phyloP scores from a whole-genome alignment of 2,888 invertebrate species.

The Drosophila testacea region DNA sequence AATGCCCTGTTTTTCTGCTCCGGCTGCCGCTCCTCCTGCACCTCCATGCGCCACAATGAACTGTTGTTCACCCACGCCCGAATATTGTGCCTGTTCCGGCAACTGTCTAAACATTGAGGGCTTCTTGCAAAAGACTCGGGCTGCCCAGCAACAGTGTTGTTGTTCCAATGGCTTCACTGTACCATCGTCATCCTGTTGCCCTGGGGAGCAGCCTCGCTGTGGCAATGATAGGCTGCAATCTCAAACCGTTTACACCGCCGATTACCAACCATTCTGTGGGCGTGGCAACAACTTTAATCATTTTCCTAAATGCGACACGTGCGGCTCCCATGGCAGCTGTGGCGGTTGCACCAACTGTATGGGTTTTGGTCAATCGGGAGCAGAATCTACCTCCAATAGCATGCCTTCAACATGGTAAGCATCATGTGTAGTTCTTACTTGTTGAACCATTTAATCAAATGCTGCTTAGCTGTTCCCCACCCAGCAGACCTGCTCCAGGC shows the following conservation, averaged over 20 bases:
- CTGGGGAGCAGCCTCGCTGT: not conserved
- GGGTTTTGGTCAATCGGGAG: not conserved
- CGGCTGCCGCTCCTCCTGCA: not conserved
- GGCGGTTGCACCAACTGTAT: not conserved
- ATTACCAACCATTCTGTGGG: slow-evolving; percentile 36
- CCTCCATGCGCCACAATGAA: not conserved
- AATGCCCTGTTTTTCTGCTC: not conserved
- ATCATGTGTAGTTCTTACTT: not conserved
- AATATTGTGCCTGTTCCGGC: not conserved
- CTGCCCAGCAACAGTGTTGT: not conserved
- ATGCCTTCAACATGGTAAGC: slow-evolving; percentile 20
- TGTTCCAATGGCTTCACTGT: slow-evolving; percentile 15
- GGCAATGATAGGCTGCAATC: slow-evolving; percentile 34
- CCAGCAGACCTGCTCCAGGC: not conserved
- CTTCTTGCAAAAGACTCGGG: slow-evolving; percentile 24
- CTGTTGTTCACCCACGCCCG: not conserved
- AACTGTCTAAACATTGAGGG: slow-evolving; percentile 29
- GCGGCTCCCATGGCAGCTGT: slow-evolving; percentile 1
- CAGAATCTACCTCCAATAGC: not conserved
- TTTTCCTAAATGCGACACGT: slow-evolving; percentile 16
- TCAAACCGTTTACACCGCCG: slow-evolving; percentile 50
- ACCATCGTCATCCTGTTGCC: not conserved
- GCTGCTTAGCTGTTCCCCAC: slow-evolving; percentile 1
- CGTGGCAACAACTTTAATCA: slow-evolving; percentile 39
- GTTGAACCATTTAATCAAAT: not conserved